A percentile compares a stretch with the other conserved stretches of the same genome.
These are phyloP conservation scores for Rhabdophis nuchalis DNA, from an alignment of 2,797 vertebrate genomes.

Conservation along the genomic window DNA sequence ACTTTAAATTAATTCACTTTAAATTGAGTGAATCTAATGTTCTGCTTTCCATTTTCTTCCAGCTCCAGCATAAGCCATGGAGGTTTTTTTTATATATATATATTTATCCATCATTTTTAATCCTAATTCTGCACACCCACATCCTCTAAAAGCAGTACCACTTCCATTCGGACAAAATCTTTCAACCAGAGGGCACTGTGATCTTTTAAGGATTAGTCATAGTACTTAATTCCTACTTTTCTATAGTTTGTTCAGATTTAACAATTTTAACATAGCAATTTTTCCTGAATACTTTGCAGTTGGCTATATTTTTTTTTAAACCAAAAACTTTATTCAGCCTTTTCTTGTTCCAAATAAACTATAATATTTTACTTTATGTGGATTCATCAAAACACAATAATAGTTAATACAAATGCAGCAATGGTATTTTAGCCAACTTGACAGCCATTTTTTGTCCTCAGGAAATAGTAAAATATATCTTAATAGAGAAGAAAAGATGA, in stretches of 20 bases:
- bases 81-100: not conserved
- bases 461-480: not conserved
- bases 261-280: conserved; percentile 14
- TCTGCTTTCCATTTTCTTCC: not conserved
- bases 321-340: not conserved
- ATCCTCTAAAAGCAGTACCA: not conserved
- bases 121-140: not conserved
- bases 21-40: not conserved
- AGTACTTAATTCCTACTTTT: not conserved
- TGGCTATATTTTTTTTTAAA: not conserved
- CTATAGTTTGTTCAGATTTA: not conserved
- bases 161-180: not conserved
- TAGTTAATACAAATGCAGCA: not conserved
- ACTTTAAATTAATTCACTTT: not conserved
- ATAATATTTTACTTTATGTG: not conserved
- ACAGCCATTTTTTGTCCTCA: not conserved
- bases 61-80: not conserved
- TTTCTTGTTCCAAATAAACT: not conserved
- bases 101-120: not conserved
- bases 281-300: not conserved
- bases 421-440: not conserved
- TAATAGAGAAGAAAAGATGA: not conserved
- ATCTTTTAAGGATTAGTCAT: conserved; percentile 3
- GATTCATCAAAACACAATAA: not conserved
- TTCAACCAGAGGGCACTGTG: not conserved